Evolutionary conservation across 2,113 vertebrate species (phyloP), one percentile per base, ranked within the genome.

Genomic region (Percopsis transmontana): DNA sequence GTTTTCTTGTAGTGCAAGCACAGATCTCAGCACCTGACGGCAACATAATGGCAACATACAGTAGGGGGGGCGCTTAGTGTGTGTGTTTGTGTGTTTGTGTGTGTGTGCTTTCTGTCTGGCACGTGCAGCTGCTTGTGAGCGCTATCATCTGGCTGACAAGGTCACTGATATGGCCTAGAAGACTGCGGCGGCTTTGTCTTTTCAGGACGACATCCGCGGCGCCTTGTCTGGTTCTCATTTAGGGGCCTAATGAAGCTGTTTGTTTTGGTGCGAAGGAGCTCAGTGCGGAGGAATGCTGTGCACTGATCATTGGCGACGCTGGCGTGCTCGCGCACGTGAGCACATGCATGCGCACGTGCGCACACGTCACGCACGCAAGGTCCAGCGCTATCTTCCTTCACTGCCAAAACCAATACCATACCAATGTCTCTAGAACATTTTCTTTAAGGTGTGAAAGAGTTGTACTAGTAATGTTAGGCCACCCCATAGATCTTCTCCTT

Each of bases 181-280:
- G 72, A 76, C 79, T 83, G 80, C 66, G 38, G 75, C 55, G 40
- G 79, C 74, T 77, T 61, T n/a, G n/a, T n/a, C n/a, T n/a, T 71
- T 61, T 84, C 24, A 61, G 80, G 80, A 74, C 39, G 71, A 47
- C 33, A 50, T 82, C 79, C 77, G 66, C 47, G 14, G 10, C 4
- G 70, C 72, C 74, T 81, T 82, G 85, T 90, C 87, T 87, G 87
- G 75, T 84, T 81, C 82, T 85, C 80, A 78, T 89, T 83, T 88
- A 33, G 71, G 71, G 76, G 60, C 77, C 81, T 82, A 80, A 79
- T 79, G 82, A 80, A 83, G 79, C 59, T 77, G 82, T 91, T 89
- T 87, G 84, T 87, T 88, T 89, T 89, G 82, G 75, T 82, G 83
- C 80, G 82, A 53, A 65, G 50, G 70, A 79, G 73, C 80, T 70